These are phyloP conservation scores for Elephas maximus DNA, from an alignment of 2,113 vertebrate genomes.

Conservation along the genomic window DNA sequence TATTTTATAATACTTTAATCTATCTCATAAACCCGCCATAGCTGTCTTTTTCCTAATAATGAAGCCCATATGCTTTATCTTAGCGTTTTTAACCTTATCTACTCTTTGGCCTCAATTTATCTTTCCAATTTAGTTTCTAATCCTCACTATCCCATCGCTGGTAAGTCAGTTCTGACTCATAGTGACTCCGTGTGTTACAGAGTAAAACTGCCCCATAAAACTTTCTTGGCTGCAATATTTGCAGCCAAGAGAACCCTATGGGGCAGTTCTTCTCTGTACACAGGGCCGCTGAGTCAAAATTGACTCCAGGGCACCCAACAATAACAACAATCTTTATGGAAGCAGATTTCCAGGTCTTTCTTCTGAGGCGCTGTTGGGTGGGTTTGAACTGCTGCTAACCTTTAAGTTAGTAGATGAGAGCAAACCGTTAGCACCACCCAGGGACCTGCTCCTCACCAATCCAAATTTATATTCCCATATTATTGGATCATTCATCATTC, in stretches of 20 bases:
- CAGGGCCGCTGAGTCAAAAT: no score
- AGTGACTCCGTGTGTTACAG: not conserved
- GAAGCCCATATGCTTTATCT: not conserved
- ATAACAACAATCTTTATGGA: no score
- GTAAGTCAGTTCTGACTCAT: not conserved
- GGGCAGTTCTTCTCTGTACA: no score
- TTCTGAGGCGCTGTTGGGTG: no score
- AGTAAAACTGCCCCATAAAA: not conserved
- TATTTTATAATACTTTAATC: not conserved
- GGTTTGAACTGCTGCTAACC: no score
- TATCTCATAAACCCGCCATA: not conserved
- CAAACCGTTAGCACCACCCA: no score
- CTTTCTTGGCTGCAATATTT: not conserved
- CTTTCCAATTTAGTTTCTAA: conserved; percentile 36
- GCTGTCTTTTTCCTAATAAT: not conserved
- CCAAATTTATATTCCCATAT: not conserved
- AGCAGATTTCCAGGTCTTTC: no score
- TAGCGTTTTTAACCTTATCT: not conserved
- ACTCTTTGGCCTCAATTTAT: not conserved
- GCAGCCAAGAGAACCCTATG: no score
- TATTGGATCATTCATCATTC: not conserved
- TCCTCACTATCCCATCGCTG: not conserved
- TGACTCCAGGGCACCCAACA: no score
- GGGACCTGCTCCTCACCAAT: not conserved
- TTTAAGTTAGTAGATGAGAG: no score